phyloP scores from a whole-genome alignment of 2,113 vertebrate genomes.

The Genyomyrus donnyi region DNA sequence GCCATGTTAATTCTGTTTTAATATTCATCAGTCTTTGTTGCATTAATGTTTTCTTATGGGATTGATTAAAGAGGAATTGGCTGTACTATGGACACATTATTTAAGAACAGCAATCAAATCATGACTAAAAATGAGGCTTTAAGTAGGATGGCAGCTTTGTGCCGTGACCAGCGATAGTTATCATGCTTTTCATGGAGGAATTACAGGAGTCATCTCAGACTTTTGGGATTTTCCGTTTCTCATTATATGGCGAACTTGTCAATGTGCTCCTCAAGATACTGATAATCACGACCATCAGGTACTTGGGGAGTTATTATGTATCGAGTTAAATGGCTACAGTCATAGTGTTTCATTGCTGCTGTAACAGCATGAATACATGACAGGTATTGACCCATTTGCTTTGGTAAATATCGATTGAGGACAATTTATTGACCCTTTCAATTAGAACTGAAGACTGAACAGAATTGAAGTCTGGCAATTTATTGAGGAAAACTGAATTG shows the following conservation, averaged over 20 bases:
- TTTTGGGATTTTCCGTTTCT: neutral
- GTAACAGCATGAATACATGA: neutral
- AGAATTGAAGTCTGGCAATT: neutral
- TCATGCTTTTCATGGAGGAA: neutral
- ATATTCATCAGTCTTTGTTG: slow-evolving; percentile 13
- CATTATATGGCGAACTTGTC: neutral
- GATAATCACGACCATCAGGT: neutral
- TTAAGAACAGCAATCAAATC: neutral
- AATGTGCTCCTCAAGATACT: neutral
- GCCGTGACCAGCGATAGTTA: neutral
- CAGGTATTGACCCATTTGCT: neutral
- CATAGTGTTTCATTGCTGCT: neutral
- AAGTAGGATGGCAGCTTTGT: slow-evolving; percentile 8
- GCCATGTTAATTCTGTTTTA: slow-evolving; percentile 17
- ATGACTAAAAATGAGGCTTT: slow-evolving; percentile 5
- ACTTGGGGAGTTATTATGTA: neutral
- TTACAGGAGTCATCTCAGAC: neutral
- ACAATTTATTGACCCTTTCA: neutral
- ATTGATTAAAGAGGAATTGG: slow-evolving; percentile 10
- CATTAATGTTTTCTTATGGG: slow-evolving; percentile 12
- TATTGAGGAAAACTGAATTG: neutral
- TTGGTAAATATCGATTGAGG: neutral
- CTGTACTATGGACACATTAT: slow-evolving; percentile 6
- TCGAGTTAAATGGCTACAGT: neutral
- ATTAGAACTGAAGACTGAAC: neutral